Evolutionary conservation across 2,797 vertebrate species (phyloP).

Genomic region (Saxicola maurus): DNA sequence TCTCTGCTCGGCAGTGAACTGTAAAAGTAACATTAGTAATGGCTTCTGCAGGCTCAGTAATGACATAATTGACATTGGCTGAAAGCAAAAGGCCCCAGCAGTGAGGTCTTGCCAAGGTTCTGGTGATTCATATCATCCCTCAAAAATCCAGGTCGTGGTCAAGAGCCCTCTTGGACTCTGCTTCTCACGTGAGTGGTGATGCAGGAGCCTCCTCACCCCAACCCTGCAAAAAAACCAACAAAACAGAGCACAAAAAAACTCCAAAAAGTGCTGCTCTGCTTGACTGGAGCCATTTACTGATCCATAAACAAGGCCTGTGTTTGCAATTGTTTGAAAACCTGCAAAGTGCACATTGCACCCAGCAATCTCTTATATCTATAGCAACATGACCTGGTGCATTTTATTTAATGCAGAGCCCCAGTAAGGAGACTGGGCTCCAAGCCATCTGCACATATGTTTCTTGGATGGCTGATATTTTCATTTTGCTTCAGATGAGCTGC

Average conservation of each 20-base stretch:
- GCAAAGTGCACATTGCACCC: slow-evolving; percentile 23
- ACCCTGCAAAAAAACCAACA: background rate
- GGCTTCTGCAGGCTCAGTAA: slow-evolving; percentile 75
- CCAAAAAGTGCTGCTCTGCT: background rate
- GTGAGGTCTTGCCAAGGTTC: slow-evolving; percentile 58
- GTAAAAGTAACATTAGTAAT: slow-evolving; percentile 80
- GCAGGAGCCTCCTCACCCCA: background rate
- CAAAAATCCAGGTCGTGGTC: slow-evolving; percentile 36
- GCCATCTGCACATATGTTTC: slow-evolving; percentile 49
- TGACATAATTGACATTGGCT: slow-evolving; percentile 75
- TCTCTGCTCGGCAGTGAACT: slow-evolving; percentile 74
- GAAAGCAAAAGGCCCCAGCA: slow-evolving; percentile 44
- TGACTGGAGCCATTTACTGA: slow-evolving; percentile 12
- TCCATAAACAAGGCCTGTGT: slow-evolving; percentile 33
- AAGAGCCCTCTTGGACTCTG: slow-evolving; percentile 4
- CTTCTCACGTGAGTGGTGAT: background rate
- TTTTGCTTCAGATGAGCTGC: slow-evolving; percentile 61
- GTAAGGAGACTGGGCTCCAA: slow-evolving; percentile 53
- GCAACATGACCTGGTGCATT: slow-evolving; percentile 63
- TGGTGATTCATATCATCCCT: slow-evolving; percentile 64
- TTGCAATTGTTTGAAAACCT: slow-evolving; percentile 56
- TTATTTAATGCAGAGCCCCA: slow-evolving; percentile 57
- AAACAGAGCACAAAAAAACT: background rate
- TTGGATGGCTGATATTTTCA: slow-evolving; percentile 54
- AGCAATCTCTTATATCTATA: slow-evolving; percentile 56